Conservation (phyloP, 23 tunicate species). For the Oikopleura dioica region DNA sequence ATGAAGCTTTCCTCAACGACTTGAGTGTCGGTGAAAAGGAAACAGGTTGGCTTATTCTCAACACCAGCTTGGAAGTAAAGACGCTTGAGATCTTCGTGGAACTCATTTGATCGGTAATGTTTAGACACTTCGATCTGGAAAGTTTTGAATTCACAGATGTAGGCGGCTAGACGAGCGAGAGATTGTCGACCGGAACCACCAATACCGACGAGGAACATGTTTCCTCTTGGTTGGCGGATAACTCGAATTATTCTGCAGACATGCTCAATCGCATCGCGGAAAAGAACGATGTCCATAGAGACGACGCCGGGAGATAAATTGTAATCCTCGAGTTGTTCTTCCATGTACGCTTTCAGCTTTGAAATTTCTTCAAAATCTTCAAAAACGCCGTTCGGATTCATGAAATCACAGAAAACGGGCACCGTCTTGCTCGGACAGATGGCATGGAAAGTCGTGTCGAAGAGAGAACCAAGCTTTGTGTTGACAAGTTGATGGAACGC, state of each 20-base stretch:
- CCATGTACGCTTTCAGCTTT: slow-evolving; percentile 66
- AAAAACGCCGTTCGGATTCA: slow-evolving; percentile 38
- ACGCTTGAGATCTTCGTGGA: slow-evolving; percentile 72
- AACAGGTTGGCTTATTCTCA: slow-evolving; percentile 75
- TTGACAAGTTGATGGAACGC: slow-evolving; percentile 41
- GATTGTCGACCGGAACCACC: slow-evolving; percentile 94
- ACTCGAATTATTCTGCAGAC: slow-evolving; percentile 67
- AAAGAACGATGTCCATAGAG: slow-evolving; percentile 62
- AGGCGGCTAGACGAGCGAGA: slow-evolving; percentile 59
- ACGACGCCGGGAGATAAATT: slow-evolving; percentile 82
- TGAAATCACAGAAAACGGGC: slow-evolving; percentile 38
- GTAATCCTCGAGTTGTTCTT: slow-evolving; percentile 89
- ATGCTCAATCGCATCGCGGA: slow-evolving; percentile 86
- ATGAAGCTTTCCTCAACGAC: slow-evolving; percentile 77
- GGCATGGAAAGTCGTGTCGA: slow-evolving; percentile 74
- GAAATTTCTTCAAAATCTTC: slow-evolving; percentile 47
- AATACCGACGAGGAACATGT: slow-evolving; percentile 69
- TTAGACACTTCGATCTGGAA: slow-evolving; percentile 86
- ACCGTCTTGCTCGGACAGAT: slow-evolving; percentile 17
- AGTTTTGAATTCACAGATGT: slow-evolving; percentile 91
- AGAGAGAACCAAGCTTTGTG: slow-evolving; percentile 49
- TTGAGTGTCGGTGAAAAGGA: slow-evolving; percentile 73
- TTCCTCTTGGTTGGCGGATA: slow-evolving; percentile 84
- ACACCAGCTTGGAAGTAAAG: slow-evolving; percentile 86
- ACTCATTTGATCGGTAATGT: slow-evolving; percentile 57